phyloP scores from a whole-genome alignment of 2,797 vertebrate species.

The Okamejei kenojei region DNA sequence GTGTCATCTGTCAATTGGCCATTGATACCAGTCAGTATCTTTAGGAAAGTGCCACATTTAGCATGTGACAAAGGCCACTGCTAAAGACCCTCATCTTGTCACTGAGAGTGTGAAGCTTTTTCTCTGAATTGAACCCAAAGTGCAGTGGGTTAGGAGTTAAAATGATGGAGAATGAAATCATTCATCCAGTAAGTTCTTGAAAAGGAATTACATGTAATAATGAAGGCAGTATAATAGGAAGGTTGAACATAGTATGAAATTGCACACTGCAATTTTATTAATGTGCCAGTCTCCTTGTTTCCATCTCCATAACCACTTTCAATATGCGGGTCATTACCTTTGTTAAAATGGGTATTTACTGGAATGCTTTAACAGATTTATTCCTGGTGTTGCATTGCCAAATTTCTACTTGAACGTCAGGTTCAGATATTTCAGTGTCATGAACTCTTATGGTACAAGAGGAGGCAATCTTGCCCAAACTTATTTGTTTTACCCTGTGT shows the following conservation, averaged over 20 bases:
- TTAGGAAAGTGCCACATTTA: not conserved
- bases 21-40: not conserved
- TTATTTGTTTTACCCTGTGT: not conserved
- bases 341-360: not conserved
- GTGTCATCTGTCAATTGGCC: not conserved
- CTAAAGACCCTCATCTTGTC: not conserved
- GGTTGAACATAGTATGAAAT: not conserved
- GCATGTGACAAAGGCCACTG: not conserved
- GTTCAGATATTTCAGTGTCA: not conserved
- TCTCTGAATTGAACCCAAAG: not conserved
- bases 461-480: not conserved
- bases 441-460: too few species aligned
- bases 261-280: not conserved
- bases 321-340: not conserved
- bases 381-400: not conserved
- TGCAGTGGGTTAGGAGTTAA: not conserved
- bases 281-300: not conserved
- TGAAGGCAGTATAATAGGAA: not conserved
- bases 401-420: not conserved
- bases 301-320: not conserved
- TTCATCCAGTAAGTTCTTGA: not conserved
- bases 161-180: not conserved
- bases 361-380: not conserved
- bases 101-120: too few species aligned
- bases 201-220: not conserved